Evolutionary conservation across 2,797 vertebrate species (phyloP).

Genomic region (Podargus strigoides): DNA sequence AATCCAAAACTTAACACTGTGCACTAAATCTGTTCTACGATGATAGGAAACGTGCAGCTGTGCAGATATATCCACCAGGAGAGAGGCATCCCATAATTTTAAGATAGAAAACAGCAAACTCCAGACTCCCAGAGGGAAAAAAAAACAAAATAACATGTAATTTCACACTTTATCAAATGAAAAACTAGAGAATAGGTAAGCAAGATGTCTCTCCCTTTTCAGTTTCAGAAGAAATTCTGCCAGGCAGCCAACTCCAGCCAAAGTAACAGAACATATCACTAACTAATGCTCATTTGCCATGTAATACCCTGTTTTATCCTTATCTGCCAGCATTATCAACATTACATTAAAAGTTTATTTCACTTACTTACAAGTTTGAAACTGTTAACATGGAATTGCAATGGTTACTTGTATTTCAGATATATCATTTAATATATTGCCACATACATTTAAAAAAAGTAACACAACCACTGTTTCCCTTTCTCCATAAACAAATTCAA

Average conservation of each 20-base stretch:
- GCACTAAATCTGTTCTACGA: constrained; percentile 7
- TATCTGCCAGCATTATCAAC: neutral
- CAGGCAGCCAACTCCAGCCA: neutral
- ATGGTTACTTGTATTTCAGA: neutral
- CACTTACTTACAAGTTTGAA: neutral
- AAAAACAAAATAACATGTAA: neutral
- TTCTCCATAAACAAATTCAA: neutral
- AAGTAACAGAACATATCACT: neutral
- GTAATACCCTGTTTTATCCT: neutral
- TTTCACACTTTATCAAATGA: neutral
- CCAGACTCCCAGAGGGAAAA: neutral
- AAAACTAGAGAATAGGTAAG: neutral
- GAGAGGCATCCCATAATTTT: neutral
- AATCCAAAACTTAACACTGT: constrained; percentile 24
- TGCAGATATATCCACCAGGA: neutral
- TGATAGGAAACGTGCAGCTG: constrained; percentile 21
- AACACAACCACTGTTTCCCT: neutral
- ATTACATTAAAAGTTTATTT: neutral
- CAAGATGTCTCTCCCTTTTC: neutral
- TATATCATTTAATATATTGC: neutral
- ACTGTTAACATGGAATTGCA: neutral
- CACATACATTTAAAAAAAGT: neutral
- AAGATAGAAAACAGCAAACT: neutral
- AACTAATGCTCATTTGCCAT: neutral
- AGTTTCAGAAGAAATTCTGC: neutral